These are phyloP conservation scores for Ptycholaimellus sp. DNA, from an alignment of 2,888 invertebrate species.

Conservation along the genomic window DNA sequence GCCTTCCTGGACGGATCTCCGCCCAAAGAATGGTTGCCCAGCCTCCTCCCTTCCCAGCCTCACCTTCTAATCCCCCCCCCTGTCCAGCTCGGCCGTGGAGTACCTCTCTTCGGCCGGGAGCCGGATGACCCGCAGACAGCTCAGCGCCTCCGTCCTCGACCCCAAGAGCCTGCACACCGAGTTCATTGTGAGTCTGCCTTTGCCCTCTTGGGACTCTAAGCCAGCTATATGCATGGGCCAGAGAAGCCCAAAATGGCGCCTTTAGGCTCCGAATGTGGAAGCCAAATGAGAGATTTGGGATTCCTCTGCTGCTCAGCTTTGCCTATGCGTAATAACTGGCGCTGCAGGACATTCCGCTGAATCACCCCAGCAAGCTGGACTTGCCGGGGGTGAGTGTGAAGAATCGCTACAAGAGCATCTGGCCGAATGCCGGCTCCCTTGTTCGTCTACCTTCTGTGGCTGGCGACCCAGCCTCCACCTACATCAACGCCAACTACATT, in stretches of 20 bases:
- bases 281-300: too few relatives aligned
- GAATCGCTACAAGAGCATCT: constrained; percentile 64
- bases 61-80: background rate
- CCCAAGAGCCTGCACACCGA: constrained; percentile 47
- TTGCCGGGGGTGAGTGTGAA: constrained; percentile 65
- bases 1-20: constrained; percentile 29
- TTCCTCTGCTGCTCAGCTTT: too few relatives aligned
- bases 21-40: constrained; percentile 23
- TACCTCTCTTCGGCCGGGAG: constrained; percentile 37
- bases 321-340: too few relatives aligned
- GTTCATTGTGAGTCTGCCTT: constrained; percentile 42
- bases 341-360: constrained; percentile 51
- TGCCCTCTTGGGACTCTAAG: too few relatives aligned
- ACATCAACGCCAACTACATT: constrained; percentile 80
- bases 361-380: constrained; percentile 65
- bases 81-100: constrained; percentile 33
- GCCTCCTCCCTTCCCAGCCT: background rate
- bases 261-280: too few relatives aligned
- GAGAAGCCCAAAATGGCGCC: too few relatives aligned
- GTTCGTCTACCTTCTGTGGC: background rate
- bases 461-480: constrained; percentile 41
- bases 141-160: constrained; percentile 33
- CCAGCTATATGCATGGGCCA: too few relatives aligned
- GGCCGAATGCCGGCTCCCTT: constrained; percentile 39
- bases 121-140: constrained; percentile 33